These are phyloP conservation scores for Lichenostomus cassidix DNA, from an alignment of 2,113 vertebrate species.

Conservation along the genomic window DNA sequence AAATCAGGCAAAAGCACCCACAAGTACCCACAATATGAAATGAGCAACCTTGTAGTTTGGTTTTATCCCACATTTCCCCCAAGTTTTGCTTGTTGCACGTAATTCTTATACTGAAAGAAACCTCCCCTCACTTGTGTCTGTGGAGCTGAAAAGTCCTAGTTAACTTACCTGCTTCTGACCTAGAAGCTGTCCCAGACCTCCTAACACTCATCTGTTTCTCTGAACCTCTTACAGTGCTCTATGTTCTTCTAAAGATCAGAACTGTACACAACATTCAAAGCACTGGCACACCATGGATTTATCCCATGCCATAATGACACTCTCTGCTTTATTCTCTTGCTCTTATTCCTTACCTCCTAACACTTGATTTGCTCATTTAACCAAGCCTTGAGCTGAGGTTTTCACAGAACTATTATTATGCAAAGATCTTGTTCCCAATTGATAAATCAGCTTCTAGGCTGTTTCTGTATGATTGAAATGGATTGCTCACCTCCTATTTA, in stretches of 20 bases:
- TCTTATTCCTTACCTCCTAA: neutral
- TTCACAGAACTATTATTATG: neutral
- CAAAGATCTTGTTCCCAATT: neutral
- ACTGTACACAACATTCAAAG: neutral
- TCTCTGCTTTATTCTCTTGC: neutral
- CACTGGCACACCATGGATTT: neutral
- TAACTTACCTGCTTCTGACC: neutral
- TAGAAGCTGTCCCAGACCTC: neutral
- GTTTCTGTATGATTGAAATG: neutral
- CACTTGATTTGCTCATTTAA: neutral
- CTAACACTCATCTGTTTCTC: neutral
- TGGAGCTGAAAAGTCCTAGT: neutral
- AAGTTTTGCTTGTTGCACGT: neutral
- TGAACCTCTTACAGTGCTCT: neutral
- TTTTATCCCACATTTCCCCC: neutral
- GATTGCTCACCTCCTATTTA: neutral
- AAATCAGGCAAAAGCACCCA: neutral
- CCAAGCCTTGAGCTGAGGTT: neutral
- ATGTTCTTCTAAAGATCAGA: neutral
- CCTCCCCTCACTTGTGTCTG: neutral
- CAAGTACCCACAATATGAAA: neutral
- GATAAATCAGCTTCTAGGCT: neutral
- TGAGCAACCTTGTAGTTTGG: neutral
- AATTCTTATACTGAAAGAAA: neutral
- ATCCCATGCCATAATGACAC: neutral